phyloP scores from a whole-genome alignment of 2,888 invertebrate species.

The Habrosyne pyritoides region DNA sequence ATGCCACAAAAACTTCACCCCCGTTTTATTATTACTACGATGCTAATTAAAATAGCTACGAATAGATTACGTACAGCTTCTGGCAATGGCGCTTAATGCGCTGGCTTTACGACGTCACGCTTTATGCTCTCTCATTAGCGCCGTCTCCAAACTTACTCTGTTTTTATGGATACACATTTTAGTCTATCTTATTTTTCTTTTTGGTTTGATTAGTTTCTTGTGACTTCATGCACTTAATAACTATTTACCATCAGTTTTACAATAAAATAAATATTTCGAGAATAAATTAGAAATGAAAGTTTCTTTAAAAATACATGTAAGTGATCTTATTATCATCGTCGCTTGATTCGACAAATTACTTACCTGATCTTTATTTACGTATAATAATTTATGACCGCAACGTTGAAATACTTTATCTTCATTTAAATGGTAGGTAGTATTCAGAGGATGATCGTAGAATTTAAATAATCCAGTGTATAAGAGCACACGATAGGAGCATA shows the following conservation, averaged over 20 bases:
- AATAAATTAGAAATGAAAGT: too few species aligned
- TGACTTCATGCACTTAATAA: not conserved
- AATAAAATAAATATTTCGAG: too few species aligned
- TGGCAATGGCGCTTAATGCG: slow-evolving; percentile 77
- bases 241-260: too few species aligned
- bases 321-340: not conserved
- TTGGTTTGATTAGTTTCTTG: slow-evolving; percentile 41
- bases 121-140: slow-evolving; percentile 80
- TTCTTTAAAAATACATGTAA: too few species aligned
- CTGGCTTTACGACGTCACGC: slow-evolving; percentile 80
- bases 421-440: too few species aligned
- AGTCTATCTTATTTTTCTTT: slow-evolving; percentile 46
- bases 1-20: slow-evolving; percentile 77
- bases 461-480: slow-evolving; percentile 74
- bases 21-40: slow-evolving; percentile 75
- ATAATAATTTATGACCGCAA: not conserved
- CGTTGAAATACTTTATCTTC: not conserved
- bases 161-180: slow-evolving; percentile 69
- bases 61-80: slow-evolving; percentile 80
- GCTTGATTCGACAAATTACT: not conserved
- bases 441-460: slow-evolving; percentile 54
- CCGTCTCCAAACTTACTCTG: slow-evolving; percentile 64
- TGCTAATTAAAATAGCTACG: slow-evolving; percentile 81
- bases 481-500: slow-evolving; percentile 15
- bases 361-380: not conserved